phyloP scores from a whole-genome alignment of 1,140 invertebrate species.

The Aphelinus certus region DNA sequence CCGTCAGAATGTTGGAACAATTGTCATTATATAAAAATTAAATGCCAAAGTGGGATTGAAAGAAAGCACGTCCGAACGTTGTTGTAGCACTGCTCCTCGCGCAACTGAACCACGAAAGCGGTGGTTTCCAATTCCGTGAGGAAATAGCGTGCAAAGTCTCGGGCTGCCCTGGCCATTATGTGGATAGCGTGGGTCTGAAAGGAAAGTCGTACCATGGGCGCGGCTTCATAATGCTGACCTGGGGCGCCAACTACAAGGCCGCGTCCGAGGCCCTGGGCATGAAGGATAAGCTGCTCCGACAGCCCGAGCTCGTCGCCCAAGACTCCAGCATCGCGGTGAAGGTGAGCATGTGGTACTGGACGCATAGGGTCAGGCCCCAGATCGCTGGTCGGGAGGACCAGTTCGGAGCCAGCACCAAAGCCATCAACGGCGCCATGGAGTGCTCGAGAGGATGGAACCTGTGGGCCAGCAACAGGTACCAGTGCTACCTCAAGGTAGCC shows the following conservation, averaged over 20 bases:
- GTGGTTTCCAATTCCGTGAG: neutral
- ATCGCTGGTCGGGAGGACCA: neutral
- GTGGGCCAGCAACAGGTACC: neutral
- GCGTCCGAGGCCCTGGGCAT: neutral
- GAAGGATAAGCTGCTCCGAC: neutral
- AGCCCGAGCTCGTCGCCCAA: neutral
- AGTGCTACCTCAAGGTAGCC: neutral
- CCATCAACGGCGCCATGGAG: neutral
- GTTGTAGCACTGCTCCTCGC: neutral
- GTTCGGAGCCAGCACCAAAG: neutral
- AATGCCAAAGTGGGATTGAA: neutral
- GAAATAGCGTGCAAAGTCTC: neutral
- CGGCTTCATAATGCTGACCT: neutral
- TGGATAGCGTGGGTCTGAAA: neutral
- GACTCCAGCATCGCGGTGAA: neutral
- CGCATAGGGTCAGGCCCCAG: neutral
- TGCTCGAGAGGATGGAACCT: neutral
- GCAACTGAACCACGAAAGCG: constrained; percentile 6
- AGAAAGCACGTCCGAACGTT: too few species aligned
- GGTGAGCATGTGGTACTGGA: constrained; percentile 1
- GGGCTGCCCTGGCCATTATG: neutral
- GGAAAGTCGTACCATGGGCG: neutral
- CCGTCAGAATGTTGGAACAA: too few species aligned
- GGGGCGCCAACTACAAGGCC: constrained; percentile 7
- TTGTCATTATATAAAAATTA: neutral